Evolutionary conservation across 2,797 vertebrate species (phyloP).

Genomic region (Enteromius argenteus): DNA sequence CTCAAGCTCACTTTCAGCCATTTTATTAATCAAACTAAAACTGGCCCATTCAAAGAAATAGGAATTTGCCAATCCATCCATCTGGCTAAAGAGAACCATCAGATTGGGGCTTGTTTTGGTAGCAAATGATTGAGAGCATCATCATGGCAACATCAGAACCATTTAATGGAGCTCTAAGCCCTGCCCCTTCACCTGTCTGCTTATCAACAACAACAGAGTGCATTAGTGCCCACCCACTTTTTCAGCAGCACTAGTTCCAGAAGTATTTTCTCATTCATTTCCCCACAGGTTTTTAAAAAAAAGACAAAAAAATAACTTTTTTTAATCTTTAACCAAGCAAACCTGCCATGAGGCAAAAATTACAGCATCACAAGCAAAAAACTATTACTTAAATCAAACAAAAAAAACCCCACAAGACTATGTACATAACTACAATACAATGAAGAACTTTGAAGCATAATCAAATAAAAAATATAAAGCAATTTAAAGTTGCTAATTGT

Average conservation of each 20-base stretch:
- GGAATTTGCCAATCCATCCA: not conserved
- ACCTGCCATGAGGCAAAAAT: not conserved
- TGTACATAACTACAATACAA: not conserved
- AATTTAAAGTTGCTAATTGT: too few species aligned
- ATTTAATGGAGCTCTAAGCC: not conserved
- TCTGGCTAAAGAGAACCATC: not conserved
- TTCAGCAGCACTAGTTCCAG: not conserved
- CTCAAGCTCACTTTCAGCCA: constrained; percentile 6
- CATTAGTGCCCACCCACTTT: not conserved
- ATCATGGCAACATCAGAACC: constrained; percentile 6
- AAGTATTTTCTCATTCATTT: not conserved
- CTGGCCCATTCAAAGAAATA: not conserved
- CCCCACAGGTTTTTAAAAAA: too few species aligned
- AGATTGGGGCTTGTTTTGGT: not conserved
- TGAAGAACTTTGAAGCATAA: not conserved
- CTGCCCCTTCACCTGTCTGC: constrained; percentile 18
- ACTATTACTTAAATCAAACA: not conserved
- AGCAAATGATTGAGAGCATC: not conserved
- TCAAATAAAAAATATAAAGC: not conserved
- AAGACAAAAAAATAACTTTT: too few species aligned
- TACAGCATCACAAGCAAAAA: not conserved
- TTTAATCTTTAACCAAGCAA: not conserved
- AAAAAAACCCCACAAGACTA: not conserved
- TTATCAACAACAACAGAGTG: not conserved
- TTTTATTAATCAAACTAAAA: not conserved